These are phyloP conservation scores for Hydractinia echinata DNA, from an alignment of 30 jellyfish, hydroid and myxozoan species.

Conservation along the genomic window DNA sequence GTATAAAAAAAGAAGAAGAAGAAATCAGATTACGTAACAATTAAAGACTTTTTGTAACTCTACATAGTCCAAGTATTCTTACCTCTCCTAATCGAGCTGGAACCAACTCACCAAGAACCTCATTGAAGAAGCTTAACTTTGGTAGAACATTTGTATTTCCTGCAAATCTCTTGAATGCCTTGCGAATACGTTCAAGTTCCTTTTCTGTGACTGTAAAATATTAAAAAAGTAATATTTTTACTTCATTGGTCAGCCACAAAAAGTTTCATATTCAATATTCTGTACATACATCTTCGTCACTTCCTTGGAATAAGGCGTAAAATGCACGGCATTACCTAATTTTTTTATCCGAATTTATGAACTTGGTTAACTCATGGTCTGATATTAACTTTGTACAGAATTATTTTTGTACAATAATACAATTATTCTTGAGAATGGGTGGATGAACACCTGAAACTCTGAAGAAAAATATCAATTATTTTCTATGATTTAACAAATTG, in stretches of 20 bases:
- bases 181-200: conserved; percentile 70
- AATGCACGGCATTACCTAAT: too few relatives aligned
- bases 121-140: conserved; percentile 55
- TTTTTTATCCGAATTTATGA: too few relatives aligned
- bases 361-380: too few relatives aligned
- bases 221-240: not conserved
- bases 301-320: too few relatives aligned
- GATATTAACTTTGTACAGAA: too few relatives aligned
- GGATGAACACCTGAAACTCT: too few relatives aligned
- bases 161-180: conserved; percentile 67
- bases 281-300: too few relatives aligned
- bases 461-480: too few relatives aligned
- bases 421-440: too few relatives aligned
- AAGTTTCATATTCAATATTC: too few relatives aligned
- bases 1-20: not conserved
- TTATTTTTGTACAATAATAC: too few relatives aligned
- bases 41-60: not conserved
- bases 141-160: conserved; percentile 60
- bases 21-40: not conserved
- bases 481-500: too few relatives aligned
- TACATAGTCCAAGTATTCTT: not conserved
- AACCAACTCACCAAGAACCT: conserved; percentile 62
- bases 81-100: conserved; percentile 84
- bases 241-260: not conserved
- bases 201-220: conserved; percentile 49